phyloP scores from a whole-genome alignment of 2,113 vertebrate species.

The Lamprotornis superbus region DNA sequence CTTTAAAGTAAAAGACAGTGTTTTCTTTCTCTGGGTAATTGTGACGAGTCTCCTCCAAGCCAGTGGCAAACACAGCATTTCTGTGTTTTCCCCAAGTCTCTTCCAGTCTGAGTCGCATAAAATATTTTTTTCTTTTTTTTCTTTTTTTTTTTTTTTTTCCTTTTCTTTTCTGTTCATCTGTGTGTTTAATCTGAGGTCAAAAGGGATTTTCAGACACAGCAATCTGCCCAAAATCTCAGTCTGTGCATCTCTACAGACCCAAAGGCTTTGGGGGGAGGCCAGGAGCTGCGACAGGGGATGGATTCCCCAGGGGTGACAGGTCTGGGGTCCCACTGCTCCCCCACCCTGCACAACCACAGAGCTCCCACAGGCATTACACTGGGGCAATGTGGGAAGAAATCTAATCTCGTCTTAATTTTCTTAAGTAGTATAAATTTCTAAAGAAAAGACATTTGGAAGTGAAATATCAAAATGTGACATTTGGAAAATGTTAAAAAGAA shows the following conservation, averaged over 20 bases:
- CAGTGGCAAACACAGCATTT: neutral
- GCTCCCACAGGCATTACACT: neutral
- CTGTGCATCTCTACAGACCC: neutral
- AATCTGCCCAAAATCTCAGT: neutral
- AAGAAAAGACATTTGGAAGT: conserved; percentile 19
- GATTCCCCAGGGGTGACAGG: neutral
- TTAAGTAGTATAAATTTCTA: conserved; percentile 11
- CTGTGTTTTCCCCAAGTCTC: neutral
- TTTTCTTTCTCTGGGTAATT: neutral
- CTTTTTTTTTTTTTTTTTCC: neutral
- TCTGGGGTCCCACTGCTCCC: neutral
- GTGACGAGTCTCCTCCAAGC: neutral
- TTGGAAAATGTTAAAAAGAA: conserved; percentile 51
- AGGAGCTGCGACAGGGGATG: neutral
- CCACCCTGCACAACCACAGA: neutral
- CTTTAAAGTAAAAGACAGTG: neutral
- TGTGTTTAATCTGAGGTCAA: neutral
- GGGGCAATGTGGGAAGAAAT: neutral
- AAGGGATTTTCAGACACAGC: neutral
- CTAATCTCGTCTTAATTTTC: neutral
- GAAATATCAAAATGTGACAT: conserved; percentile 53
- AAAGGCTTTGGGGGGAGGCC: neutral
- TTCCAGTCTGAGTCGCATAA: neutral
- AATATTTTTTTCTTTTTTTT: neutral
- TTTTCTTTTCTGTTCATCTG: neutral